These are phyloP conservation scores for Drosophila aldrichi DNA, from an alignment of 2,888 invertebrate species.

Conservation along the genomic window DNA sequence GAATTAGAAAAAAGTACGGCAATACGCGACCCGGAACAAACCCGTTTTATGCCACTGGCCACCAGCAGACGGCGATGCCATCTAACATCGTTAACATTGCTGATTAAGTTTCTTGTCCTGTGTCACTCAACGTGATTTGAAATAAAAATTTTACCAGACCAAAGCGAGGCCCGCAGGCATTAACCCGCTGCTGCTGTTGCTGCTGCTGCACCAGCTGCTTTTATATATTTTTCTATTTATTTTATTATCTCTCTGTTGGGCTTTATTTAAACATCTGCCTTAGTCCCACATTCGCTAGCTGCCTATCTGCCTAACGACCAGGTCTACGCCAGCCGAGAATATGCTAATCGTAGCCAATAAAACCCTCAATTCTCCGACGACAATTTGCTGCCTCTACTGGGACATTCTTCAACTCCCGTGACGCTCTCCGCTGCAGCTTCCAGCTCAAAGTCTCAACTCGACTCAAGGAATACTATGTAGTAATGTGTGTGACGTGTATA, in stretches of 20 bases:
- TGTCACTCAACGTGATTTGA: slow-evolving; percentile 82
- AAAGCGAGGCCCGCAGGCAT: slow-evolving; percentile 44
- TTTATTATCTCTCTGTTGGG: slow-evolving; percentile 25
- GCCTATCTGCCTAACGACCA: background rate
- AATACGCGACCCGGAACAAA: slow-evolving; percentile 61
- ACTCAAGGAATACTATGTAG: slow-evolving; percentile 16
- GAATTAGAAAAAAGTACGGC: slow-evolving; percentile 81
- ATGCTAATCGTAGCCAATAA: slow-evolving; percentile 5
- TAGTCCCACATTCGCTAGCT: background rate
- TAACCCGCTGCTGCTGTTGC: slow-evolving; percentile 39
- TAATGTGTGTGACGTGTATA: slow-evolving; percentile 30
- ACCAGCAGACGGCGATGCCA: slow-evolving; percentile 40
- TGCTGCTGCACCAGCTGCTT: slow-evolving; percentile 35
- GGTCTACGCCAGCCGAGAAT: background rate
- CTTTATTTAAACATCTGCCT: slow-evolving; percentile 16
- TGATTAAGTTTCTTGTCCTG: slow-evolving; percentile 83
- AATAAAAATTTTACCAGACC: slow-evolving; percentile 50
- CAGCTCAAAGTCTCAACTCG: background rate
- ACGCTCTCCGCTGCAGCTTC: slow-evolving; percentile 7
- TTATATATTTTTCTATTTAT: slow-evolving; percentile 38
- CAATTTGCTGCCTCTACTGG: slow-evolving; percentile 8
- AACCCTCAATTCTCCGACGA: slow-evolving; percentile 30
- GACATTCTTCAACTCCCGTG: slow-evolving; percentile 2
- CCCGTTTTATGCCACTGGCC: slow-evolving; percentile 60
- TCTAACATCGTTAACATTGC: slow-evolving; percentile 83